Evolutionary conservation across 2,797 vertebrate species (phyloP), one percentile per base, ranked within the genome.

Genomic region (Sparus aurata): DNA sequence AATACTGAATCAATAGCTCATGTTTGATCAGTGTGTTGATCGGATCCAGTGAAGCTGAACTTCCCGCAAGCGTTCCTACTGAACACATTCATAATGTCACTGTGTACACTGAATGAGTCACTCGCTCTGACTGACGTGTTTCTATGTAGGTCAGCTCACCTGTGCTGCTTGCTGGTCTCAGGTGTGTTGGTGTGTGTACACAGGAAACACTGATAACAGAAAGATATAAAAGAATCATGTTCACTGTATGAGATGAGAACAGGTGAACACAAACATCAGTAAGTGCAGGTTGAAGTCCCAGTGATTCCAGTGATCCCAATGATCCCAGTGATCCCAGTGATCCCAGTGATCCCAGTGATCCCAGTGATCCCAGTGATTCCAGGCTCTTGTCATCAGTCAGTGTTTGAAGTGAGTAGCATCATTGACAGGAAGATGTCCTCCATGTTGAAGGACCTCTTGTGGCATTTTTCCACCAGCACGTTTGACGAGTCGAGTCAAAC

Each of bases 1-100:
- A 25, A 25, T 25, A 23, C 12, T 77, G 53, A 64, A 50, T 30
- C 30, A 30, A 4, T 30, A 18, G 38, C 50, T 45, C 4, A 67
- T 62, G 52, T 79, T 75, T 72, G 63, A 63, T 65, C 49, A 38
- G 53, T 58, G 27, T 53, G 53, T 25, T 53, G 34, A 15, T 18
- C n/a, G 16, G 12, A 54, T 20, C 52, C 53, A 25, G 59, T 54
- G n/a, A 69, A 60, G 61, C 20, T 30, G 18, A 10, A 54, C 75
- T 55, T 78, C 69, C 75, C 70, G 25, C 25, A 25, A 2, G 25
- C 25, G 25, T 5, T 30, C 30, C 30, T 30, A n/a, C 69, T 57
- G 0, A 41, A 3, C n/a, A 38, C 79, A 73, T 58, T 77, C 82
- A 73, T 34, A n/a, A 45, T 3, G 13, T 34, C 20, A 54, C 52